Conservation (phyloP, 2,113 vertebrate genomes). For the Scalopus aquaticus region DNA sequence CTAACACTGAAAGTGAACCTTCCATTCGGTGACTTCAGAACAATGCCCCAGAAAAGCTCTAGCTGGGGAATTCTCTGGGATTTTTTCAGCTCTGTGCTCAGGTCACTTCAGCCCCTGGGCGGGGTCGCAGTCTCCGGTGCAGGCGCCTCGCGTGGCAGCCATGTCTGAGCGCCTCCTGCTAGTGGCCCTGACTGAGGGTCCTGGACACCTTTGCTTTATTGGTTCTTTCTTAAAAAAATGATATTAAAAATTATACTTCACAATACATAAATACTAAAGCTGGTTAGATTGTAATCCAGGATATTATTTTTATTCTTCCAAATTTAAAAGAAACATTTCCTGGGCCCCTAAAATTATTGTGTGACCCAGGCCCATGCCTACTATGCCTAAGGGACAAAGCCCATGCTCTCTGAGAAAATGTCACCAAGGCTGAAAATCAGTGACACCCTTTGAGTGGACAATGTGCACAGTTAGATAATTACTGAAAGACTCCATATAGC, state of each 20-base stretch:
- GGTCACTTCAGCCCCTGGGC: not conserved
- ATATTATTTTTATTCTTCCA: not conserved
- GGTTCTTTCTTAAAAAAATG: not conserved
- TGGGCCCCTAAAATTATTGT: not conserved
- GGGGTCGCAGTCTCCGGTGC: not conserved
- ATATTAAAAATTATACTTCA: not conserved
- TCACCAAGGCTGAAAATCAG: not conserved
- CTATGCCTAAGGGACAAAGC: too few species aligned
- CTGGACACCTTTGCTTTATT: not conserved
- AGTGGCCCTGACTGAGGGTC: not conserved
- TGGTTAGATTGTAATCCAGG: not conserved
- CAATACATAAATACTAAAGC: not conserved
- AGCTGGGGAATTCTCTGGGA: not conserved
- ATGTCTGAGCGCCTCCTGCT: not conserved
- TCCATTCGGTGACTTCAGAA: not conserved
- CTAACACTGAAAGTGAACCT: not conserved
- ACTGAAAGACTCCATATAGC: not conserved
- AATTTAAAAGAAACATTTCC: not conserved
- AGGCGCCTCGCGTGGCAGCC: not conserved
- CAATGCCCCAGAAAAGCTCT: not conserved
- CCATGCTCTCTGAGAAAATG: not conserved
- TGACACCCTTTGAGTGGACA: not conserved
- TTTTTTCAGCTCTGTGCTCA: not conserved
- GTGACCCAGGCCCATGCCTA: too few species aligned
- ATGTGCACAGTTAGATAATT: not conserved